Conservation (phyloP, 2,888 invertebrate genomes). For the Hydrotaea cyrtoneurina region DNA sequence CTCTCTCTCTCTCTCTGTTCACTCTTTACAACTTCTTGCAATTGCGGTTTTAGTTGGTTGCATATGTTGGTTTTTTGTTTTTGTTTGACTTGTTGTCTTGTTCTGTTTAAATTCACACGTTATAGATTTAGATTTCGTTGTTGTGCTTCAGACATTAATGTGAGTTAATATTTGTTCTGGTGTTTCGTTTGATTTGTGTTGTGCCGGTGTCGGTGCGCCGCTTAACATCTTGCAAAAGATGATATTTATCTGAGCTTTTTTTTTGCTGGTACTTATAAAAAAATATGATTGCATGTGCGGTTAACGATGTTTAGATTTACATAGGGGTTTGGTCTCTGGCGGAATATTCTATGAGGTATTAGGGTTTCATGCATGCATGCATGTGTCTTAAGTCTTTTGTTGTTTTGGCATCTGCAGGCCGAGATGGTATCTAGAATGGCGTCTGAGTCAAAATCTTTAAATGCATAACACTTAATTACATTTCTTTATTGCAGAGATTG, state of each 20-base stretch:
- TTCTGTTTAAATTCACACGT: conserved; percentile 63
- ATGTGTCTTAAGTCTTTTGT: conserved; percentile 4
- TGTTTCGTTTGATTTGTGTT: neutral
- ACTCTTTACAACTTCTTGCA: neutral
- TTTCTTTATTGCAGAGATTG: too few relatives aligned
- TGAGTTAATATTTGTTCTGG: conserved; percentile 34
- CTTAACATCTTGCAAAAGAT: conserved; percentile 7
- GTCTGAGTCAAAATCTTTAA: too few relatives aligned
- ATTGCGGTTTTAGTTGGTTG: conserved; percentile 13
- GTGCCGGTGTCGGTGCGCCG: neutral
- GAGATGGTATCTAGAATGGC: too few relatives aligned
- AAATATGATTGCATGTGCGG: conserved; percentile 17
- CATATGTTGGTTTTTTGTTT: neutral
- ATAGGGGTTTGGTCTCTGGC: neutral
- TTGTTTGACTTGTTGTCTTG: conserved; percentile 27
- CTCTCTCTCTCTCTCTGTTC: neutral
- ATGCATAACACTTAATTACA: too few relatives aligned
- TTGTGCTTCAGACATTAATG: conserved; percentile 22
- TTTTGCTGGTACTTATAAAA: neutral
- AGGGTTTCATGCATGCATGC: conserved; percentile 12
- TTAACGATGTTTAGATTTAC: too few relatives aligned
- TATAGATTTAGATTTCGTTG: conserved; percentile 58
- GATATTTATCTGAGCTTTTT: conserved; percentile 24
- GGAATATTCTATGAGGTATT: neutral
- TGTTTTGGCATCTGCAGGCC: neutral